Base-by-base conservation (phyloP, 2,888 invertebrate genomes). In the Dynastes grantii region DNA sequence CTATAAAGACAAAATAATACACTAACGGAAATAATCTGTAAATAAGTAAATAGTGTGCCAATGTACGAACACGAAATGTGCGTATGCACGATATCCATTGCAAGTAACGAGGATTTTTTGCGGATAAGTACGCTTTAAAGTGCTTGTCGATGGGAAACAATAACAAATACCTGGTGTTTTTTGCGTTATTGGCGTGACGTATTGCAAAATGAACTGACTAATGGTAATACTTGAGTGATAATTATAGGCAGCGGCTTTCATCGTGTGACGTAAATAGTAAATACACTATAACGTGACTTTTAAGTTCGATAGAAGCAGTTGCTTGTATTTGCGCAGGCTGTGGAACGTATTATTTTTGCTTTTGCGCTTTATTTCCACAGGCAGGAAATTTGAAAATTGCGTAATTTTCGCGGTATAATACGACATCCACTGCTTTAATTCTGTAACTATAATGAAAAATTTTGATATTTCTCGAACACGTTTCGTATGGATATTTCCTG, bases 231-330 rank as follows among this genome's bases (percentile, higher is more conserved):
- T 53, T 16, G 58, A 58, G 73, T 40, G 40, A n/a, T 29, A 22
- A 73, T n/a, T 73, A 40, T 58, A 55, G 58, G 58, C 16, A 40
- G 37, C 11, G 13, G 22, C 58, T 73, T 58, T 61, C 11, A 37
- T 61, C 45, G 37, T 40, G 13, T 70, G 70, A 70, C 70, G 58
- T 58, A 58, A 73, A 73, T 58, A 40, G 58, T 9, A 55, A 16
- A 32, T 45, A 73, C 37, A 73, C 29, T 73, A 61, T 9, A 22
- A 37, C 58, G 40, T 70, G 70, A 70, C 70, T 70, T 53, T 70
- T 32, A 22, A 53, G n/a, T 27, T 53, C 53, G 13, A 51, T 32
- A 53, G 53, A 53, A 70, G 16, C 29, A 55, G 32, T 55, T 16
- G n/a, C 53, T 53, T 70, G 53, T 51, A 32, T 53, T 70, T 53